These are phyloP conservation scores for Netelia fuscicornis DNA, from an alignment of 2,888 invertebrate genomes.

Conservation along the genomic window DNA sequence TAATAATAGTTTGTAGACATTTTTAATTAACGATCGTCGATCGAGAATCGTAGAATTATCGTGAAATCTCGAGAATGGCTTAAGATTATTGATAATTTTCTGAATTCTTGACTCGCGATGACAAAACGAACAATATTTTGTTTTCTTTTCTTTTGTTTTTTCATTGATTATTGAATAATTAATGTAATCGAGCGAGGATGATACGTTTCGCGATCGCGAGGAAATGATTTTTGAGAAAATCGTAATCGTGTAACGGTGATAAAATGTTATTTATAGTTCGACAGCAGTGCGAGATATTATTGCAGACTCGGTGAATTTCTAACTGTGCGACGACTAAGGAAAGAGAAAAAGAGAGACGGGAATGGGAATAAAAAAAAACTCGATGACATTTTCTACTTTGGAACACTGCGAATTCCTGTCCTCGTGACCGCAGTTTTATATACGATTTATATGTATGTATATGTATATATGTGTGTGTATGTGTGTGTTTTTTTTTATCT, in stretches of 20 bases:
- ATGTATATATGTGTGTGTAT: not conserved
- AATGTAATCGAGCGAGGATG: no score
- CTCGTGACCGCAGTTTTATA: slow-evolving; percentile 37
- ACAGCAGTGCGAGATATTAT: slow-evolving; percentile 2
- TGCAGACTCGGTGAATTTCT: slow-evolving; percentile 4
- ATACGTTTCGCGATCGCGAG: no score
- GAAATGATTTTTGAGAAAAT: not conserved
- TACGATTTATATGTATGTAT: not conserved
- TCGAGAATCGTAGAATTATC: no score
- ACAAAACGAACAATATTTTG: no score
- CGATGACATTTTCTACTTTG: slow-evolving; percentile 55
- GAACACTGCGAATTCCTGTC: slow-evolving; percentile 43
- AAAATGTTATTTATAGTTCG: not conserved
- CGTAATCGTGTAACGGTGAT: not conserved
- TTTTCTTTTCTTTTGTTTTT: no score
- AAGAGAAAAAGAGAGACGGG: not conserved
- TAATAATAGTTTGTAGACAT: not conserved
- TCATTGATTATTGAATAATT: no score
- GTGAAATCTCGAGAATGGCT: no score
- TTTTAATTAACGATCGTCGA: no score
- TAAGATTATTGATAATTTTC: no score
- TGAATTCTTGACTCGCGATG: no score
- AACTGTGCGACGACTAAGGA: not conserved
- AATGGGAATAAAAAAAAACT: not conserved
- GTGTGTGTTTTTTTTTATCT: not conserved